Evolutionary conservation across 1,140 invertebrate genomes (phyloP).

Genomic region (Cotesia glomerata): DNA sequence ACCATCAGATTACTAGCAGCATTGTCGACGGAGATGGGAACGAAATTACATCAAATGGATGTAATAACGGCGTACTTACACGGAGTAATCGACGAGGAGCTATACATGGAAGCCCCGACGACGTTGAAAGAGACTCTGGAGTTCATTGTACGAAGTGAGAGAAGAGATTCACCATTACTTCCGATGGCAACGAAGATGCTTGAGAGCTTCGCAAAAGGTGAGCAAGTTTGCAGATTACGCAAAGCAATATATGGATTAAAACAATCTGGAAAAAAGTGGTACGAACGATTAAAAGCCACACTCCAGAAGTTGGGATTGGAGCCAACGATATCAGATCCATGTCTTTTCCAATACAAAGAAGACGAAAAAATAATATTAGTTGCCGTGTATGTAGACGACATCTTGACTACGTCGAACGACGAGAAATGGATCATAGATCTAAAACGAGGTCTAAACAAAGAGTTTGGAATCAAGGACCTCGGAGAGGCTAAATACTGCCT

Average conservation of each 20-base stretch:
- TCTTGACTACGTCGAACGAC: constrained; percentile 40
- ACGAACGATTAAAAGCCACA: constrained; percentile 35
- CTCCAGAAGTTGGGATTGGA: constrained; percentile 25
- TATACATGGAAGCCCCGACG: constrained; percentile 23
- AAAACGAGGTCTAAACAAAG: constrained; percentile 22
- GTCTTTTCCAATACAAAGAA: constrained; percentile 39
- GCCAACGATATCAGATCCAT: constrained; percentile 36
- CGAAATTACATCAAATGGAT: constrained; percentile 27
- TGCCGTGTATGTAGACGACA: constrained; percentile 46
- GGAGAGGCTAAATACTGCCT: constrained; percentile 16
- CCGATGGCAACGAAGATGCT: background rate
- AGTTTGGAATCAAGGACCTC: constrained; percentile 26
- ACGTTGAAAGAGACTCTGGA: background rate
- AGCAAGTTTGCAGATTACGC: constrained; percentile 41
- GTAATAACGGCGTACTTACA: constrained; percentile 51
- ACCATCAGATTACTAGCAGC: constrained; percentile 36
- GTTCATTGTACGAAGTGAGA: background rate
- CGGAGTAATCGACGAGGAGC: constrained; percentile 24
- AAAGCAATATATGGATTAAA: constrained; percentile 44
- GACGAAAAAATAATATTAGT: constrained; percentile 29
- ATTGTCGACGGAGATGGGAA: constrained; percentile 21
- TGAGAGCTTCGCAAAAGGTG: background rate
- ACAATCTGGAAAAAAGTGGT: constrained; percentile 49
- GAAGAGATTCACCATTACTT: background rate
- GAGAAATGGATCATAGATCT: constrained; percentile 21